phyloP scores from a whole-genome alignment of 2,888 invertebrate genomes.

The Galeruca laticollis region DNA sequence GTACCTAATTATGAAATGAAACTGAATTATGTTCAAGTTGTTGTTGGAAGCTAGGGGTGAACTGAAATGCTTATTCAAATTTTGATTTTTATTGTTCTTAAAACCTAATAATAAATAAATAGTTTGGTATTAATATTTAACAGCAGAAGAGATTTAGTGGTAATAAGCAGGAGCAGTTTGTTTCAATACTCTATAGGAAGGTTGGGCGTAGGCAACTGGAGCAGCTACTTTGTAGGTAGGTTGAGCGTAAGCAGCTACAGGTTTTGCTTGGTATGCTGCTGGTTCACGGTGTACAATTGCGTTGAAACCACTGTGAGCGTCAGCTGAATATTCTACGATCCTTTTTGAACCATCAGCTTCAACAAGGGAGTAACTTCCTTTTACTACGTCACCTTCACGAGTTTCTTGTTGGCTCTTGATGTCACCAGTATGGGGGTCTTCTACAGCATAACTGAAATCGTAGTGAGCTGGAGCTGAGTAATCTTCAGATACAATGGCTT shows the following conservation, averaged over 20 bases:
- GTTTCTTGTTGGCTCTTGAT: conserved; percentile 72
- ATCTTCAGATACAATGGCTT: no score
- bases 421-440: conserved; percentile 41
- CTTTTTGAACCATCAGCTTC: conserved; percentile 69
- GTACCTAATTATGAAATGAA: no score
- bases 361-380: conserved; percentile 69
- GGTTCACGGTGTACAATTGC: conserved; percentile 69
- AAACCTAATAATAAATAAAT: conserved; percentile 17
- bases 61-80: no score
- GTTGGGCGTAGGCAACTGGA: background rate
- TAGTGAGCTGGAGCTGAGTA: conserved; percentile 43
- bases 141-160: background rate
- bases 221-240: no score
- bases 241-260: conserved; percentile 45
- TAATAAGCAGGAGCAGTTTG: conserved; percentile 51
- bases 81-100: conserved; percentile 8
- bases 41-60: no score
- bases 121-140: background rate
- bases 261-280: conserved; percentile 56
- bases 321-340: conserved; percentile 69
- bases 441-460: conserved; percentile 52
- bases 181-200: conserved; percentile 3
- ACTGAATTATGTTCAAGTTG: no score
- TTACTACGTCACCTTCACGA: conserved; percentile 68
- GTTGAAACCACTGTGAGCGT: conserved; percentile 68